Base-by-base conservation (phyloP, 2,797 vertebrate genomes). In the Bufotes viridis region DNA sequence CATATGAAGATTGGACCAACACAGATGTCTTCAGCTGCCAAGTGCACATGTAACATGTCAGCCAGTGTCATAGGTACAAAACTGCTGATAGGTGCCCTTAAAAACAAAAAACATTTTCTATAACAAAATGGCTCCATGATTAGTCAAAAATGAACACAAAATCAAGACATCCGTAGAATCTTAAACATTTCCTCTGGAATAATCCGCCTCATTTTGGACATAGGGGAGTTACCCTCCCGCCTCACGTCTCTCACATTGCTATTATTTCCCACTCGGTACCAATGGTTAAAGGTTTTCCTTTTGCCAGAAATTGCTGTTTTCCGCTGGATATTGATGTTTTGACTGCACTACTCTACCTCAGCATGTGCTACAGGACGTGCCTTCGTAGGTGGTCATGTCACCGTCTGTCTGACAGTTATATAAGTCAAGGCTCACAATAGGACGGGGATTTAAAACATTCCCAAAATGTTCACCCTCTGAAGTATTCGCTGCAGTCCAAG, bases 241-340 rank as follows among this genome's bases (percentile, higher is more conserved):
- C 20, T 78, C 74, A 85, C 74, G 58, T 78, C 74, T 75, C 69
- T 63, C 42, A 65, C 74, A 78, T 79, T 69, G 63, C 26, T 55
- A 72, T 84, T 63, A 70, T 80, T 78, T 79, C 17, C 24, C 63
- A 79, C 26, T 53, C 11, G 29, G 65, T 42, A 78, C 34, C 70
- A 67, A 57, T 78, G 69, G 75, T 67, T 29, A 51, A 55, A 78
- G 63, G 75, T 86, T 60, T 78, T 61, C 55, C 75, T 51, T 86
- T 86, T 79, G 84, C 79, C 49, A 55, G n/a, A 78, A 86, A 79
- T 86, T 86, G 84, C 84, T 79, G 72, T 24, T 87, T 83, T 87
- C 87, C 87, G 81, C 81, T 87, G 81, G 87, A 83, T 87, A 87
- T 87, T 83, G 87, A 87, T 87, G 81, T 87, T 87, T 87, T 82